phyloP scores from a whole-genome alignment of 2,113 vertebrate species.

The Aspiorhynchus laticeps region DNA sequence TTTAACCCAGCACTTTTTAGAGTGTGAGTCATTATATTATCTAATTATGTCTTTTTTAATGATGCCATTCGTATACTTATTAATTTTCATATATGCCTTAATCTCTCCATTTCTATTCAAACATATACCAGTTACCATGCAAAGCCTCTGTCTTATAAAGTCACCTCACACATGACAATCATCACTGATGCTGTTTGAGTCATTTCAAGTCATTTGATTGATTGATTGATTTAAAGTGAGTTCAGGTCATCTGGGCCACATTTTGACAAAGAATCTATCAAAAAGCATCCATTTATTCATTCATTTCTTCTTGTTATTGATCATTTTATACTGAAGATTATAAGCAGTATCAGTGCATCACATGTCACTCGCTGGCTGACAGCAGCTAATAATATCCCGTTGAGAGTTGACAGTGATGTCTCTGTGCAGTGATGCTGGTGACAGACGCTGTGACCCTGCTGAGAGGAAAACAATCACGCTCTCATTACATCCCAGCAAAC shows the following conservation, averaged over 20 bases:
- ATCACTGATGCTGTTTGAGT: background rate
- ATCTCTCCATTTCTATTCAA: background rate
- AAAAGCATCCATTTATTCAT: background rate
- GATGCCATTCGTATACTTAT: background rate
- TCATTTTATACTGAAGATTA: background rate
- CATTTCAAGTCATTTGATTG: too few relatives aligned
- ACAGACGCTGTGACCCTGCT: conserved; percentile 3
- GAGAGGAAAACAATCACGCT: conserved; percentile 8
- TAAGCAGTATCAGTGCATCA: background rate
- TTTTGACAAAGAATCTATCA: background rate
- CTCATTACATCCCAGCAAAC: background rate
- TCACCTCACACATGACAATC: too few relatives aligned
- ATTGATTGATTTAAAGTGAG: too few relatives aligned
- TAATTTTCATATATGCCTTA: background rate
- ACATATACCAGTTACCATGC: too few relatives aligned
- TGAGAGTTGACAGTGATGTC: background rate
- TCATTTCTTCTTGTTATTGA: background rate
- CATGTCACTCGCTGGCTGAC: background rate
- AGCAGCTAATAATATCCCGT: background rate
- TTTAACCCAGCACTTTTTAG: too few relatives aligned
- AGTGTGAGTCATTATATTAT: too few relatives aligned
- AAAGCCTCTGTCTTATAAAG: too few relatives aligned
- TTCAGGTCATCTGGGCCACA: too few relatives aligned
- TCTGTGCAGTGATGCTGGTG: background rate
- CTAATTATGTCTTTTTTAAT: background rate